Base-by-base conservation (phyloP, 2,888 invertebrate species). In the Pecten maximus region DNA sequence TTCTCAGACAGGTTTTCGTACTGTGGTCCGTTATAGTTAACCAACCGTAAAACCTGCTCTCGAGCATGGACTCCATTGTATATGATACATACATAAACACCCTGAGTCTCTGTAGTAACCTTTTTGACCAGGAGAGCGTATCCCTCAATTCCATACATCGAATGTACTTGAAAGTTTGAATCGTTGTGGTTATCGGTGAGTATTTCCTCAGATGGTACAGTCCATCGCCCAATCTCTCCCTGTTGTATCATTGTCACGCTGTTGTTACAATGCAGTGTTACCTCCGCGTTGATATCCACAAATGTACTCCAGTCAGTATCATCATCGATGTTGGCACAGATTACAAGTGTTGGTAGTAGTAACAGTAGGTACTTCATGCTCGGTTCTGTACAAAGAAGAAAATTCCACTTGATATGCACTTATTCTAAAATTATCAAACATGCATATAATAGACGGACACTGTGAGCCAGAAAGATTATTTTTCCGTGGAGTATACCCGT, bases 71-170 rank as follows among this genome's bases (percentile, higher is more conserved):
- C 74, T 28, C 35, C 74, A 28, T 35, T 74, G 74, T 74, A 74
- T 28, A 74, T 74, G 35, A 74, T 74, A 35, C 74, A 74, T 28
- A 74, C 74, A 16, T 74, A 74, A 28, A 35, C 35, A 2, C 74
- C 74, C 35, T 74, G 74, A 10, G 35, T 74, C 8, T 28, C 74
- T 12, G 74, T 6, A 10, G 28, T 74, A 16, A 74, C 74, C 12
- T 74, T 74, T 12, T 74, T 74, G 0, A 74, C 74, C 35, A 74
- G 28, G 74, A 74, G 74, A 23, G 28, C 28, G 35, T 74, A 74
- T 35, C 74, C 74, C 74, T 74, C 74, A 35, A 74, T 74, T 74
- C 74, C 74, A 74, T 74, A 74, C 74, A 74, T 74, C 10, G 74
- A 28, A 12, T 74, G 74, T 35, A 74, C 74, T 74, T 74, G 6